phyloP scores from a whole-genome alignment of 2,113 vertebrate genomes.

The Hemibagrus wyckioides region DNA sequence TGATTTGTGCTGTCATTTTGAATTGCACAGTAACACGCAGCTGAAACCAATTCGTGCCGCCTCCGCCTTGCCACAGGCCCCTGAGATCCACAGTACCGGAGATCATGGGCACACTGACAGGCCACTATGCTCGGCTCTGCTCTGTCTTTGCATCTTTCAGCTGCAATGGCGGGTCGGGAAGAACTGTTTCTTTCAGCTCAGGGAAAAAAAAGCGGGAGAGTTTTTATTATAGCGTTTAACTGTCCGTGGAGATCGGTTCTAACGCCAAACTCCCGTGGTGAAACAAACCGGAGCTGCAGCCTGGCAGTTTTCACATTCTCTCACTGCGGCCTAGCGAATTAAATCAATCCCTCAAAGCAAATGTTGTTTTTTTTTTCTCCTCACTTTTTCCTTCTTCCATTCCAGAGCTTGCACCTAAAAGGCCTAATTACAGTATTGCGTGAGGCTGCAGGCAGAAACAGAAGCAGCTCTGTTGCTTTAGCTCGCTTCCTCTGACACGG shows the following conservation, averaged over 20 bases:
- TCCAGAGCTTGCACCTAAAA: constrained; percentile 65
- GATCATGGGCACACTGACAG: constrained; percentile 42
- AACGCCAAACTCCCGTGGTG: neutral
- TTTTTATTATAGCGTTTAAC: constrained; percentile 47
- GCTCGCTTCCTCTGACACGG: constrained; percentile 68
- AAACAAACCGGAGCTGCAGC: neutral
- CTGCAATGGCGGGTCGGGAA: neutral
- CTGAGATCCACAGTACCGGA: constrained; percentile 35
- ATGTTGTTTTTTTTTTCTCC: neutral
- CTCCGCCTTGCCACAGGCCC: constrained; percentile 23
- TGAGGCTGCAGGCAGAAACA: constrained; percentile 55
- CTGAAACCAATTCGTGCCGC: constrained; percentile 20
- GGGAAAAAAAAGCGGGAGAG: constrained; percentile 16
- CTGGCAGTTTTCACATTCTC: constrained; percentile 58
- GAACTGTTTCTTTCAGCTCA: constrained; percentile 7
- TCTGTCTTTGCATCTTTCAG: constrained; percentile 18
- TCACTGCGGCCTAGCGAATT: constrained; percentile 68
- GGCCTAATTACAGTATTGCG: constrained; percentile 65
- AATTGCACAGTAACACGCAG: constrained; percentile 41
- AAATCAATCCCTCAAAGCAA: constrained; percentile 62
- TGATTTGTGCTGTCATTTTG: constrained; percentile 50
- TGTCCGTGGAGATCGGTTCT: constrained; percentile 31
- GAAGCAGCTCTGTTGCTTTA: constrained; percentile 62
- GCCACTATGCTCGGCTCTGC: constrained; percentile 22
- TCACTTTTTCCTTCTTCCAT: constrained; percentile 41